phyloP scores from a whole-genome alignment of 2,888 invertebrate genomes.

The Mythimna ferrago region DNA sequence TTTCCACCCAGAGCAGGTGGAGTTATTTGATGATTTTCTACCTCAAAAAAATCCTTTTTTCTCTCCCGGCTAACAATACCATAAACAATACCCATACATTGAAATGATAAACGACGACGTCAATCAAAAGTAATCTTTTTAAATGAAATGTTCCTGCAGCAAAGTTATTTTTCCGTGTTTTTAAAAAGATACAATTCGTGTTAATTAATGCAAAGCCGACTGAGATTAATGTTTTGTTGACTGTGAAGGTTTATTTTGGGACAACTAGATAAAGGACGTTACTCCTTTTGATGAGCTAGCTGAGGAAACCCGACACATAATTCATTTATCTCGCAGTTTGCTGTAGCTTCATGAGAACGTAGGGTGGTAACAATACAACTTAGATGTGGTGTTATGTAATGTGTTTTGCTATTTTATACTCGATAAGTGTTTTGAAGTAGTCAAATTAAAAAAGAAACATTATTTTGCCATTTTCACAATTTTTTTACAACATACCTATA shows the following conservation, averaged over 20 bases:
- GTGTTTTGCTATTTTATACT: not conserved
- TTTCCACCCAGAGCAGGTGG: too few relatives aligned
- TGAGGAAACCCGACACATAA: constrained; percentile 1
- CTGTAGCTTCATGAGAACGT: not conserved
- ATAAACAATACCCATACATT: not conserved
- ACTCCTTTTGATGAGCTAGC: constrained; percentile 19
- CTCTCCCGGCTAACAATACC: not conserved
- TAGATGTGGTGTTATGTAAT: not conserved
- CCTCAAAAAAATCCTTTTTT: not conserved
- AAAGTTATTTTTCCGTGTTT: constrained; percentile 38
- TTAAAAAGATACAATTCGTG: constrained; percentile 64
- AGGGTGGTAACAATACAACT: not conserved
- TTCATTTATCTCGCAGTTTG: constrained; percentile 9
- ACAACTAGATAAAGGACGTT: constrained; percentile 29
- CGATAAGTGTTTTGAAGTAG: not conserved
- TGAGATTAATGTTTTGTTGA: constrained; percentile 60
- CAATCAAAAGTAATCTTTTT: constrained; percentile 10
- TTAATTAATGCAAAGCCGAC: constrained; percentile 67
- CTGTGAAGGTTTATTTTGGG: constrained; percentile 50
- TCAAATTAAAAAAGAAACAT: too few relatives aligned
- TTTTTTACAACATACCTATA: too few relatives aligned
- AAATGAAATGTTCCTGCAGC: constrained; percentile 16
- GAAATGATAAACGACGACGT: constrained; percentile 3
- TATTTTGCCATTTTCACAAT: too few relatives aligned
- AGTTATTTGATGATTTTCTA: too few relatives aligned